Evolutionary conservation across 2,113 vertebrate species (phyloP).

Genomic region (Xyrauchen texanus): DNA sequence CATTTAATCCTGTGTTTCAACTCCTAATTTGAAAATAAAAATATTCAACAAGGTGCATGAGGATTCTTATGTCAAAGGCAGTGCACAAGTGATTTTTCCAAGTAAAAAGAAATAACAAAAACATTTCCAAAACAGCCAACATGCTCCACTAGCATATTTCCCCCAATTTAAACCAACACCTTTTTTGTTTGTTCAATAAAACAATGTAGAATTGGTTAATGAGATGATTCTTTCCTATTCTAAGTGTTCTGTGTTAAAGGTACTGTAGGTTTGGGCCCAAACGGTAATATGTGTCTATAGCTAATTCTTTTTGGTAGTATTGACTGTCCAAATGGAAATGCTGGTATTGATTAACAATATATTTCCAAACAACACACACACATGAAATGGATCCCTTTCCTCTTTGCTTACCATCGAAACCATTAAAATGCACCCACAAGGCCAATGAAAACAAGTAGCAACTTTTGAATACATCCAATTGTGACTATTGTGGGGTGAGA

Average conservation of each 20-base stretch:
- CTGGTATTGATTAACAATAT: constrained; percentile 42
- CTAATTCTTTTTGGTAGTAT: constrained; percentile 32
- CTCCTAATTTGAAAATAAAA: constrained; percentile 32
- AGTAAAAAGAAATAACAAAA: too few species aligned
- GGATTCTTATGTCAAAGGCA: constrained; percentile 56
- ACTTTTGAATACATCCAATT: constrained; percentile 37
- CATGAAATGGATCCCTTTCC: constrained; percentile 12
- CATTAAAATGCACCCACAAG: constrained; percentile 33
- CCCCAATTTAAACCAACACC: constrained; percentile 58
- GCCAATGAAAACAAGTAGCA: neutral
- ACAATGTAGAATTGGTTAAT: constrained; percentile 51
- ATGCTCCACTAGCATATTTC: constrained; percentile 33
- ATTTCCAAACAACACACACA: constrained; percentile 37
- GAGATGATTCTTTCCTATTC: constrained; percentile 20
- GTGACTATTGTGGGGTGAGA: constrained; percentile 55
- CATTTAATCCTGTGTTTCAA: constrained; percentile 45
- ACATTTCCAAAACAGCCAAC: too few species aligned
- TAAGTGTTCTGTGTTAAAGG: constrained; percentile 31
- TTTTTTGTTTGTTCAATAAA: constrained; percentile 13
- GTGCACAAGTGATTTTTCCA: constrained; percentile 44
- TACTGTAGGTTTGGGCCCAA: constrained; percentile 40
- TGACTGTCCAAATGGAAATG: constrained; percentile 29
- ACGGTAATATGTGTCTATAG: constrained; percentile 50
- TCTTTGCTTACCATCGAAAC: constrained; percentile 3
- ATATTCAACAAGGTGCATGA: too few species aligned